Base-by-base conservation (phyloP, 1,140 invertebrate genomes). In the Drosophila mojavensis region DNA sequence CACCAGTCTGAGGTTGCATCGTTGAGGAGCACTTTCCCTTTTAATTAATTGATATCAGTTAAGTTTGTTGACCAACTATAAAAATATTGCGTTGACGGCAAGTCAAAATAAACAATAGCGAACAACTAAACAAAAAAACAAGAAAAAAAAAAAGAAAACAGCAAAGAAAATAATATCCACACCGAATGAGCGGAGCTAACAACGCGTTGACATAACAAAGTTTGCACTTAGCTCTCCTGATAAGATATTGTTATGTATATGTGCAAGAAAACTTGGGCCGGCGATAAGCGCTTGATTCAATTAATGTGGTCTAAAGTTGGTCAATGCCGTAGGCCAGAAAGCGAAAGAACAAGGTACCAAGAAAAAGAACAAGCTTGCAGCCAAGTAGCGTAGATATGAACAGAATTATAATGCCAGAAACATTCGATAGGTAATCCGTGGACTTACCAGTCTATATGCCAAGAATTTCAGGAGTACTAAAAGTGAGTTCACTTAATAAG, bases 31-130 rank as follows among this genome's bases (percentile, higher is more conserved):
- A 78, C 79, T 85, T 82, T 85, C 50, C 61, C 68, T 79, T 88
- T 86, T 88, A 86, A 82, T 86, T 86, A 78, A 79, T 86, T 86
- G 67, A 76, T 73, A 81, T 69, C 76, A 76, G 76, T 58, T 48
- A 54, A 39, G 72, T 51, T 51, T 83, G 63, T 79, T 77, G 65
- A 62, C 64, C 60, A 67, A 67, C 28, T 33, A 72, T 54, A 66
- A 61, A 67, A 66, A 59, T 43, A 68, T 62, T 50, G n/a, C 36
- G 33, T 10, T 43, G 15, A 51, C 26, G 54, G 39, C 65, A 50
- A 45, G 33, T 15, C 28, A 61, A 67, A 74, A 62, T 74, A 74
- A 69, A 74, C 43, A 64, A 55, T 50, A 30, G 9, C 20, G 54
- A 53, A 15, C 4, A 72, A 66, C 39, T 33, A 20, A 59, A 20